Evolutionary conservation across 2,888 invertebrate genomes (phyloP).

Genomic region (Macrosoma leucophasiata): DNA sequence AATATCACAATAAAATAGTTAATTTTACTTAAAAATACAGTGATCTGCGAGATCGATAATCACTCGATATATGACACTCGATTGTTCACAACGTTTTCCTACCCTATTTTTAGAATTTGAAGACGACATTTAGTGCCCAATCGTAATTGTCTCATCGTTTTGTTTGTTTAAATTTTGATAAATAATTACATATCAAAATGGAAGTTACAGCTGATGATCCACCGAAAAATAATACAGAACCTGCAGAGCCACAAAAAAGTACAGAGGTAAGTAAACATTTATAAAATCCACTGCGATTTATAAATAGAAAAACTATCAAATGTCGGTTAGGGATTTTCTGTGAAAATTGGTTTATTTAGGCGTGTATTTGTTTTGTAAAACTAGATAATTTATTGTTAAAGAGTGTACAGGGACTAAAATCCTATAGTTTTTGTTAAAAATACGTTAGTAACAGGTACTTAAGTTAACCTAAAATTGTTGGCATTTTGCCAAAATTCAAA

Average conservation of each 20-base stretch:
- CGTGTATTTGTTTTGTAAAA: slow-evolving; percentile 5
- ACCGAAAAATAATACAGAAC: slow-evolving; percentile 43
- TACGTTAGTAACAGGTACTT: slow-evolving; percentile 29
- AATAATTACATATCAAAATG: no score
- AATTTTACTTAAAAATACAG: no score
- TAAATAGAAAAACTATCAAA: slow-evolving; percentile 60
- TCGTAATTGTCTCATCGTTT: no score
- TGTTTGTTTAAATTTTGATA: no score
- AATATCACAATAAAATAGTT: no score
- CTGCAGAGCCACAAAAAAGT: slow-evolving; percentile 36
- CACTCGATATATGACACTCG: no score
- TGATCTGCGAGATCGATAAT: no score
- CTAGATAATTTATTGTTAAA: slow-evolving; percentile 9
- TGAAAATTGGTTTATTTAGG: slow-evolving; percentile 5
- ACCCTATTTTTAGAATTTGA: no score
- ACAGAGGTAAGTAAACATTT: slow-evolving; percentile 41
- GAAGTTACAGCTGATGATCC: slow-evolving; percentile 50
- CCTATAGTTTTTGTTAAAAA: slow-evolving; percentile 6
- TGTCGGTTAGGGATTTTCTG: slow-evolving; percentile 42
- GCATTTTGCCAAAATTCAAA: slow-evolving; percentile 49
- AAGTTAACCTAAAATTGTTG: slow-evolving; percentile 56
- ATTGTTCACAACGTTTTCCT: no score
- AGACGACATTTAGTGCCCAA: no score
- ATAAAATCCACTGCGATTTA: slow-evolving; percentile 37
- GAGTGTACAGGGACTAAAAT: slow-evolving; percentile 3